Percentiles rank a stretch among this genome's conserved stretches.
phyloP scores from a whole-genome alignment of 2,113 vertebrate species.

The Tetraodon nigroviridis region DNA sequence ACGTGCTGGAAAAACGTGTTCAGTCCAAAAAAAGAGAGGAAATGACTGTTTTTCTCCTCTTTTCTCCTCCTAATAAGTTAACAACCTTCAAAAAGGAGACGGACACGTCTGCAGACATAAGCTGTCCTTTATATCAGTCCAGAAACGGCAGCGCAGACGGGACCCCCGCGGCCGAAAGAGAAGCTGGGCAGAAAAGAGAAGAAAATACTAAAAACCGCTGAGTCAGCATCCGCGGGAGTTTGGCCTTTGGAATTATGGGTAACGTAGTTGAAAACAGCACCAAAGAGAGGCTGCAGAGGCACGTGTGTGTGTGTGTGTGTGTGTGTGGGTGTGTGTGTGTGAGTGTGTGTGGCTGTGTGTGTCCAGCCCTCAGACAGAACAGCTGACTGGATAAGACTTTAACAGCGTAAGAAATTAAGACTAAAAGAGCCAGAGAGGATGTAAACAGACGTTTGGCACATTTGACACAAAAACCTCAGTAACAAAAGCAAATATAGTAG shows the following conservation, averaged over 20 bases:
- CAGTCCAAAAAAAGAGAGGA: too few relatives aligned
- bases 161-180: conserved; percentile 1
- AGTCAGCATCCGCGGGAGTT: conserved; percentile 38
- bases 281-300: conserved; percentile 46
- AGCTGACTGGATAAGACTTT: conserved; percentile 72
- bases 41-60: neutral
- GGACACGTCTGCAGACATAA: conserved; percentile 29
- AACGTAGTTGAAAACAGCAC: conserved; percentile 66
- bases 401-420: conserved; percentile 75
- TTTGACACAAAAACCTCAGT: conserved; percentile 72
- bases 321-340: conserved; percentile 1
- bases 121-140: conserved; percentile 28
- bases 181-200: neutral
- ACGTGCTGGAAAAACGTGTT: too few relatives aligned
- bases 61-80: conserved; percentile 41
- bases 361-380: conserved; percentile 23
- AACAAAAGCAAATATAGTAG: conserved; percentile 56
- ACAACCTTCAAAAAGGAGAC: conserved; percentile 37
- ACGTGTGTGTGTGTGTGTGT: conserved; percentile 17
- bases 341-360: conserved; percentile 8
- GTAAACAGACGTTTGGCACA: conserved; percentile 89
- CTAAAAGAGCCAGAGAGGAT: conserved; percentile 60
- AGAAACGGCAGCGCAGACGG: conserved; percentile 27
- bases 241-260: conserved; percentile 83
- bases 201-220: neutral